Evolutionary conservation across 2,888 invertebrate genomes (phyloP), one percentile per base, ranked within the genome.

Genomic region (Apoda limacodes): DNA sequence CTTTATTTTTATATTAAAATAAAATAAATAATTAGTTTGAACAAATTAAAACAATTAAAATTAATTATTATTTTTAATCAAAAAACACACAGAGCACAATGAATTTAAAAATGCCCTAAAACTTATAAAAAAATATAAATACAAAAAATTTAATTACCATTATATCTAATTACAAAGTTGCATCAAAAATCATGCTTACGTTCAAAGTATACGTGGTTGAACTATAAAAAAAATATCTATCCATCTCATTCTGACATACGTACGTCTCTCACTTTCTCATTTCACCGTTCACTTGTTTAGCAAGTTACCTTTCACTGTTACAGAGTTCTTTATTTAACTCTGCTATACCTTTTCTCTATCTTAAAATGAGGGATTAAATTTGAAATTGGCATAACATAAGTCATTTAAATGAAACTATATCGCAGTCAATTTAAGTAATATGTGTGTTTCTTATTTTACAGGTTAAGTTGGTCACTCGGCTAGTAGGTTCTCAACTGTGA

Each of bases 201-300:
- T 58, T 41, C 42, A 39, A 20, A 59, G 52, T 50, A 40, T 47
- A 40, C 35, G 50, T 46, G 40, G 55, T 46, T 38, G 44, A 40
- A 49, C 50, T 54, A 50, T 52, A 52, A 64, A 67, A 69, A 68
- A 66, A 68, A 69, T 66, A 66, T 64, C 45, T 52, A 39, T 34
- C 61, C 43, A 33, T 76, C 78, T 47, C 65, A 37, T 36, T 76
- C 70, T 32, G 35, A 48, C 57, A 48, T 57, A 58, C 46, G 51
- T 50, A 60, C 53, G 52, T 78, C 72, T 69, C 65, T 59, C 64
- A 68, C 70, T 78, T 78, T 76, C 75, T 72, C 74, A 74, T 78
- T 78, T 78, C 78, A 76, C 80, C 80, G 78, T 74, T 80, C 78
- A 76, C 78, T 75, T 68, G 80, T 71, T 80, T 78, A 80, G 75